These are phyloP conservation scores for Dryobotodes eremita DNA, from an alignment of 2,888 invertebrate genomes.

Conservation along the genomic window DNA sequence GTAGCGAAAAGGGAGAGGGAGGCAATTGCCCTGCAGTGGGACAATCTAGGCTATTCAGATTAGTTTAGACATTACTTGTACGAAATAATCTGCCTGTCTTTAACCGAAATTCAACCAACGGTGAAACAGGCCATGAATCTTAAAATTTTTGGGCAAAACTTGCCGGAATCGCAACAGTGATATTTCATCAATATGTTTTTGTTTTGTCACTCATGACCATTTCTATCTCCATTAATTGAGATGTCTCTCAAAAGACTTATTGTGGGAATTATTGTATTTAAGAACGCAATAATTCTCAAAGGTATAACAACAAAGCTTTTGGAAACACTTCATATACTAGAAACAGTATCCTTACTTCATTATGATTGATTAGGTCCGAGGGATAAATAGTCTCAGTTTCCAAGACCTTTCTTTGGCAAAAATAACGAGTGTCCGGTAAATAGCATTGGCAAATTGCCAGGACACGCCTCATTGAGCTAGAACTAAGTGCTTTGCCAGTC, in stretches of 20 bases:
- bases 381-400: slow-evolving; percentile 56
- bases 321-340: slow-evolving; percentile 12
- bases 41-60: no score
- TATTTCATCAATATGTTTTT: no score
- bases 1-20: no score
- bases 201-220: no score
- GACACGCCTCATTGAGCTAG: slow-evolving; percentile 64
- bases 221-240: background rate
- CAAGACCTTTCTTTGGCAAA: slow-evolving; percentile 60
- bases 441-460: slow-evolving; percentile 65
- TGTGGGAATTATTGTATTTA: no score
- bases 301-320: slow-evolving; percentile 20
- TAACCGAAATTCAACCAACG: no score
- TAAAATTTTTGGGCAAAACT: no score
- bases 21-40: no score
- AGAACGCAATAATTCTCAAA: slow-evolving; percentile 1
- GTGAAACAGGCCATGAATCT: no score
- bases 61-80: no score
- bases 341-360: slow-evolving; percentile 17
- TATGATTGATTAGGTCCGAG: slow-evolving; percentile 61
- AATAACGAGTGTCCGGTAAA: slow-evolving; percentile 67
- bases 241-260: background rate
- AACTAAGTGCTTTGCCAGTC: slow-evolving; percentile 64
- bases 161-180: no score
- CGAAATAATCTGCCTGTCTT: no score